Percentiles rank a stretch among this genome's conserved stretches.
phyloP scores from a whole-genome alignment of 2,888 invertebrate species.

The Leistus spinibarbis region DNA sequence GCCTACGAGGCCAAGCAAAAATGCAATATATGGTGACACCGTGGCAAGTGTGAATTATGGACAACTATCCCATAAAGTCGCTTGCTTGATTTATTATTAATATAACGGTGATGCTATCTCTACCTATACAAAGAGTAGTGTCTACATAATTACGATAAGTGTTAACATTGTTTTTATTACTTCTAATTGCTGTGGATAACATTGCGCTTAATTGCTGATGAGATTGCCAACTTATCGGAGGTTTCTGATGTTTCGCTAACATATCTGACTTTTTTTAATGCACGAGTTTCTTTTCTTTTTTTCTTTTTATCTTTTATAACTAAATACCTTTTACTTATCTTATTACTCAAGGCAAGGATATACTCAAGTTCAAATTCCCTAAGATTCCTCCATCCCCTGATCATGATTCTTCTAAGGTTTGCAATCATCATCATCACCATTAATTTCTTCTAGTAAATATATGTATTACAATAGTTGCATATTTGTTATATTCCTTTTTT shows the following conservation, averaged over 20 bases:
- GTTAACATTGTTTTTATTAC: constrained; percentile 16
- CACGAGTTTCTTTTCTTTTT: neutral
- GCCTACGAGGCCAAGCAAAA: neutral
- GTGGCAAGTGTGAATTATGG: neutral
- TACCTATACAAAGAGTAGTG: too few relatives aligned
- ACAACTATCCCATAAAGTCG: neutral
- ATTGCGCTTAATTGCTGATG: neutral
- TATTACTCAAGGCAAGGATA: too few relatives aligned
- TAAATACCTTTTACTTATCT: too few relatives aligned
- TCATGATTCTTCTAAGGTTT: too few relatives aligned
- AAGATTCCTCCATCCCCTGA: too few relatives aligned
- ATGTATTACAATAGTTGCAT: too few relatives aligned
- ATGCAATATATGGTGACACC: constrained; percentile 7
- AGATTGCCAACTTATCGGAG: neutral
- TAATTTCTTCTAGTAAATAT: too few relatives aligned
- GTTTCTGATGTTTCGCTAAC: neutral
- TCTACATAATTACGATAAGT: constrained; percentile 25
- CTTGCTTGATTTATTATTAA: neutral
- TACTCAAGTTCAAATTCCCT: too few relatives aligned
- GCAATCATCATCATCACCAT: too few relatives aligned
- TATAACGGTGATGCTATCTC: constrained; percentile 27
- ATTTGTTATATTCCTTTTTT: too few relatives aligned
- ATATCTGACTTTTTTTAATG: neutral
- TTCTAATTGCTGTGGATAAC: neutral
- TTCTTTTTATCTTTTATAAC: too few relatives aligned